A percentile compares a stretch with the other conserved stretches of the same genome.
Evolutionary conservation across 2,888 invertebrate genomes (phyloP).

Genomic region (Tetragonula carbonaria): DNA sequence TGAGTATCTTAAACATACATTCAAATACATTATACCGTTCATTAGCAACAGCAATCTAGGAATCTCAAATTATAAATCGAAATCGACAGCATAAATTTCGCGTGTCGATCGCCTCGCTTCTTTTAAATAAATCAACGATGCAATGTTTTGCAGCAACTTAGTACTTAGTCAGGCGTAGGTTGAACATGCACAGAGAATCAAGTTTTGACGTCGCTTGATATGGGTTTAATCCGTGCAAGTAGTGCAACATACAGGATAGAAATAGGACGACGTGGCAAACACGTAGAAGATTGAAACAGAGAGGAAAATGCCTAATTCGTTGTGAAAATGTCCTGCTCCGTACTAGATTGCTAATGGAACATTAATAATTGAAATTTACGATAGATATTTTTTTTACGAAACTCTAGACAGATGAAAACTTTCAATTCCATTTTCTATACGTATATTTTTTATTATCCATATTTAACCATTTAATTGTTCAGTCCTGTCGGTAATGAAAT

Average conservation of each 20-base stretch:
- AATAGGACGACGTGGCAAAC: background rate
- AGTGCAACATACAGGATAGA: background rate
- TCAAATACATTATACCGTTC: rapidly evolving
- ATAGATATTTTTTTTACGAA: no score
- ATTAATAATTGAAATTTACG: background rate
- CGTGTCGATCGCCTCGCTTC: background rate
- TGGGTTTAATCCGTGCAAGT: slow-evolving; percentile 8
- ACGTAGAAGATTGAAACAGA: background rate
- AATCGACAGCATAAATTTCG: background rate
- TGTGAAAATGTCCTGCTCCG: background rate
- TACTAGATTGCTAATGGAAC: background rate
- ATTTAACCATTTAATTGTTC: no score
- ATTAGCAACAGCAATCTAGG: background rate
- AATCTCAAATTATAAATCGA: background rate
- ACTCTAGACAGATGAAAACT: no score
- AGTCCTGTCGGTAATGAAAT: no score
- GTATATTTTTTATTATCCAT: no score
- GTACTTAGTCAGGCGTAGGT: background rate
- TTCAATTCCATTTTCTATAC: no score
- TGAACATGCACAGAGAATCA: background rate
- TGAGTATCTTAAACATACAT: background rate
- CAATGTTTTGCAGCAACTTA: background rate
- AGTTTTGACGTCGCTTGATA: background rate
- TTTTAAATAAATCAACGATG: background rate
- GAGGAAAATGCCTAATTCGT: background rate